Base-by-base conservation (phyloP, 2,797 vertebrate species). In the Enteromius viviparus region DNA sequence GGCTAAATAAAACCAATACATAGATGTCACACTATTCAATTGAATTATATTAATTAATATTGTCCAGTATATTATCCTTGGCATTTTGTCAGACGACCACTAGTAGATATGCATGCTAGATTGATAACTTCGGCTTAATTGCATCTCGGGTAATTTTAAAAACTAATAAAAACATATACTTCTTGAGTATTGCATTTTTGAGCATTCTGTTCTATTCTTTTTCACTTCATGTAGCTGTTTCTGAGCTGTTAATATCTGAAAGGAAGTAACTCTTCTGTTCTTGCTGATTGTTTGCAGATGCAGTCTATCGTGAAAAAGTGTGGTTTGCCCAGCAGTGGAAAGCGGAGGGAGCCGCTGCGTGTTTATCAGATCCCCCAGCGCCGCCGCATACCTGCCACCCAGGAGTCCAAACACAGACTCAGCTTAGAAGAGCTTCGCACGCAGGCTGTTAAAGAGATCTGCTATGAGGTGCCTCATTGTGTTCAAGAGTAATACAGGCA, bases 321-420 rank as follows among this genome's bases (percentile, higher is more conserved):
- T 1, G 94, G 94, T 23, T 89, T 95, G 55, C 94, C 94, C 14
- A 94, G 92, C 87, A 94, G 94, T 0, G 94, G 94, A 75, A 95
- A 95, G 84, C 92, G 89, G 6, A 89, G 93, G 1, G 94, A 94
- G 42, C 93, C 94, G 0, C 89, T 92, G 5, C 90, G 91, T 2
- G 94, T 95, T 0, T 95, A 95, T 77, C 94, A 95, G 90, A 95
- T 95, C 62, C 94, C 94, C 0, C 94, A 95, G 88, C 90, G 94
- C 0, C 88, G 94, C 17, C 91, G 94, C 0, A 85, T 93, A 86
- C 89, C 75, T 32, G 26, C 69, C 58, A 89, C 80, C 40, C 93
- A 93, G 83, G 94, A 94, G 75, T 91, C 93, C 1, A 92, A 90
- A 23, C 92, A 65, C 4, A 91, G 78, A 78, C 87, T 81, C 42